Evolutionary conservation across 2,797 vertebrate genomes (phyloP).

Genomic region (Astyanax mexicanus): DNA sequence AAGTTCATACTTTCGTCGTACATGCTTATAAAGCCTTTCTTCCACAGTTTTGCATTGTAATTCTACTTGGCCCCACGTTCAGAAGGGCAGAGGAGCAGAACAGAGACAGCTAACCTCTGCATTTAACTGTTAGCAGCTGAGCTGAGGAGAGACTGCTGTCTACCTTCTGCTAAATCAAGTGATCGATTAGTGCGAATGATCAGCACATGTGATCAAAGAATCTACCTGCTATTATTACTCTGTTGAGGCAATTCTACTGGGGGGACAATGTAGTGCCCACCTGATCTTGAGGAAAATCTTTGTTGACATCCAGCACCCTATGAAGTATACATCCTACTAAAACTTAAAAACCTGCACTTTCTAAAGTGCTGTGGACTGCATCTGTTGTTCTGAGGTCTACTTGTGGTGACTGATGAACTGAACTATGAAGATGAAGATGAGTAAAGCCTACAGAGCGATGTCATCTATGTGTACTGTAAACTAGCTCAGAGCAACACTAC

Average conservation of each 20-base stretch:
- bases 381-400: conserved; percentile 16
- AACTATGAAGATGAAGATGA: conserved; percentile 26
- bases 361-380: conserved; percentile 20
- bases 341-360: conserved; percentile 7
- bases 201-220: conserved; percentile 22
- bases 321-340: conserved; percentile 15
- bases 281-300: conserved; percentile 3
- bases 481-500: conserved; percentile 48
- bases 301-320: conserved; percentile 32
- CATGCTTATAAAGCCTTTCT: conserved; percentile 24
- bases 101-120: neutral
- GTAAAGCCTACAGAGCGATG: conserved; percentile 36
- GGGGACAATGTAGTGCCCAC: neutral
- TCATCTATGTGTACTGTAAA: conserved; percentile 47
- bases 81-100: conserved; percentile 34
- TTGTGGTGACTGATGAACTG: conserved; percentile 26
- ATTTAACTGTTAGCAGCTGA: conserved; percentile 13
- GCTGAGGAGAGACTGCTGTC: conserved; percentile 12
- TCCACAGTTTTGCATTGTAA: neutral
- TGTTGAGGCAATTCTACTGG: conserved; percentile 14
- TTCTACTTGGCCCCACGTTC: conserved; percentile 16
- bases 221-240: conserved; percentile 31
- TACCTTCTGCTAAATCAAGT: neutral
- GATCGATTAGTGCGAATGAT: conserved; percentile 9
- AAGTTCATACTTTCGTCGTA: conserved; percentile 38